phyloP scores from a whole-genome alignment of 2,113 vertebrate genomes.

The Tor tambroides region DNA sequence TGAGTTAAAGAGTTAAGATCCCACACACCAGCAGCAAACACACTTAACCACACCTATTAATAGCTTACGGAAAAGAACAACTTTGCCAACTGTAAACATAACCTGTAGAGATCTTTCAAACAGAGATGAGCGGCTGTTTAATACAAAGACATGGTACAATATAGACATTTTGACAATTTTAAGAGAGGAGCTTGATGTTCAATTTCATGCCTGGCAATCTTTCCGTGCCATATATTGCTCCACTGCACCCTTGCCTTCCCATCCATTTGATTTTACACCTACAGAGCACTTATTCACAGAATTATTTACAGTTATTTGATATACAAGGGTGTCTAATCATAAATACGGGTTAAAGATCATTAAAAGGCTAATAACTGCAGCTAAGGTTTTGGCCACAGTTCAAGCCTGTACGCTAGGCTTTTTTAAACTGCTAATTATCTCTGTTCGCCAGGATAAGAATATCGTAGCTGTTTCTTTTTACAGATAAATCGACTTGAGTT shows the following conservation, averaged over 20 bases:
- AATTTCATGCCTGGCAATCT: background rate
- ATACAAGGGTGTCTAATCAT: background rate
- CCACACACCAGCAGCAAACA: background rate
- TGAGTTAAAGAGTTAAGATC: background rate
- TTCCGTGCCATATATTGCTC: background rate
- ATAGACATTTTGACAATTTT: background rate
- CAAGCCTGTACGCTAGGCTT: background rate
- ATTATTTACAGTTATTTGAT: slow-evolving; percentile 29
- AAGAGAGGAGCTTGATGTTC: background rate
- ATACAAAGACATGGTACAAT: background rate
- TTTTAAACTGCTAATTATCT: background rate
- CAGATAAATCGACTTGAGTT: background rate
- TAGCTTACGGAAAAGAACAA: slow-evolving; percentile 39
- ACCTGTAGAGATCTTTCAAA: slow-evolving; percentile 10
- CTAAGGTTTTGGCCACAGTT: background rate
- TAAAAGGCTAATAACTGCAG: slow-evolving; percentile 22
- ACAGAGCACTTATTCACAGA: slow-evolving; percentile 1
- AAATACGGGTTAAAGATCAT: slow-evolving; percentile 24
- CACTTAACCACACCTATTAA: slow-evolving; percentile 48
- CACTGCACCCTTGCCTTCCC: background rate
- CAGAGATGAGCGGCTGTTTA: background rate
- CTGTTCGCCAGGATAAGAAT: background rate
- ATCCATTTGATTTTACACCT: slow-evolving; percentile 10
- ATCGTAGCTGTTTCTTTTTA: background rate
- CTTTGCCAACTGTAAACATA: background rate